Conservation (phyloP, 2,888 invertebrate genomes). For the Hypomecis atomaria region DNA sequence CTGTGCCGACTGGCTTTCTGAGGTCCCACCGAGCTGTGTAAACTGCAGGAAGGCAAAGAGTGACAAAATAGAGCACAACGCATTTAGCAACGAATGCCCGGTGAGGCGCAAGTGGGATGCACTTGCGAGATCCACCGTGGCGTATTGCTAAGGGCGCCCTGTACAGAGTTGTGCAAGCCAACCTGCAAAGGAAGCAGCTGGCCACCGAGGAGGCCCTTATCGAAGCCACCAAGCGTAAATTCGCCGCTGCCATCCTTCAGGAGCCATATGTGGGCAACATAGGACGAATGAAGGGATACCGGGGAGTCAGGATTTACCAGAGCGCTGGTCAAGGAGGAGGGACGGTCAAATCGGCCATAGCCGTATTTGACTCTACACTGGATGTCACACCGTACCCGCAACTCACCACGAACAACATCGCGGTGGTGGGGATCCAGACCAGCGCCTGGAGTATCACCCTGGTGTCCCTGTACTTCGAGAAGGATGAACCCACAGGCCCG, state of each 20-base stretch:
- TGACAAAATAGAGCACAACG: neutral
- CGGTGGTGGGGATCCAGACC: neutral
- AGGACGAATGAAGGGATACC: neutral
- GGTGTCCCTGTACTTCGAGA: neutral
- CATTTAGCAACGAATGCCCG: slow-evolving; percentile 7
- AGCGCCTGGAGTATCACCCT: neutral
- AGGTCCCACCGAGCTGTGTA: neutral
- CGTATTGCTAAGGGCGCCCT: slow-evolving; percentile 8
- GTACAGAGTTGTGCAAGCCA: neutral
- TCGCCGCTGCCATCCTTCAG: neutral
- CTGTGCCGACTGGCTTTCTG: neutral
- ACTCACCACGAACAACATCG: neutral
- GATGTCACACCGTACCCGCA: neutral
- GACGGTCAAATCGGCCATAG: neutral
- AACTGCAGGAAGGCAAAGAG: neutral
- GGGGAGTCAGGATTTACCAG: neutral
- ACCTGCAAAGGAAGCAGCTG: neutral
- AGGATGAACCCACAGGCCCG: slow-evolving; percentile 12
- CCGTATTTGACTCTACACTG: neutral
- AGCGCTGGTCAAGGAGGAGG: neutral
- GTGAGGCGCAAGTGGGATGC: slow-evolving; percentile 8
- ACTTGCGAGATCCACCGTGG: neutral
- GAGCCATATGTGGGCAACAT: slow-evolving; percentile 1
- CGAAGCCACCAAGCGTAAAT: neutral
- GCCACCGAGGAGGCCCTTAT: neutral